phyloP scores from a whole-genome alignment of 2,888 invertebrate genomes.

The Plemyria rubiginata region DNA sequence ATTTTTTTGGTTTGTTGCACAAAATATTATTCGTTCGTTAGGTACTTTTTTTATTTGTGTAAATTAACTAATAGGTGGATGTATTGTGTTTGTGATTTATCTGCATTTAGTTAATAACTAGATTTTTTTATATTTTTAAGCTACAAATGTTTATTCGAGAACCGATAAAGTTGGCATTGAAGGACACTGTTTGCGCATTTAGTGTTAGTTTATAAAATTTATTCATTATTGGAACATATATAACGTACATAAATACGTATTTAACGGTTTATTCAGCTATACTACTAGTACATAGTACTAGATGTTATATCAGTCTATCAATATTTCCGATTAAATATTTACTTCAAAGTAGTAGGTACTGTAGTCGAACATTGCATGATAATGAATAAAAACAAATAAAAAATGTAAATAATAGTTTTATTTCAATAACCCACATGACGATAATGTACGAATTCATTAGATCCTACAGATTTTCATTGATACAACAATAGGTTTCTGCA shows the following conservation, averaged over 20 bases:
- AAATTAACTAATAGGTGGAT: neutral
- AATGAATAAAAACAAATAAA: slow-evolving; percentile 10
- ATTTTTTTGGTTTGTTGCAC: too few species aligned
- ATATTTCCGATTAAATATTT: slow-evolving; percentile 5
- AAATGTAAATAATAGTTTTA: slow-evolving; percentile 17
- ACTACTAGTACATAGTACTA: too few species aligned
- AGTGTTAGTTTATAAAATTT: slow-evolving; percentile 5
- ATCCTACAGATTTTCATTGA: too few species aligned
- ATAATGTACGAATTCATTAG: neutral
- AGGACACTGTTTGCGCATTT: slow-evolving; percentile 6
- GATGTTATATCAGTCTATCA: slow-evolving; percentile 4
- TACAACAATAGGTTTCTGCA: neutral
- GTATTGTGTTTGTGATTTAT: slow-evolving; percentile 19
- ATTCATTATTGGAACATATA: slow-evolving; percentile 9
- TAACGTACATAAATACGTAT: neutral
- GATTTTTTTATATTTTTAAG: slow-evolving; percentile 8
- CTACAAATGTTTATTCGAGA: slow-evolving; percentile 5
- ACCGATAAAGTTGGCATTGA: neutral
- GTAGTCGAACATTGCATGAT: slow-evolving; percentile 25
- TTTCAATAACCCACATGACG: neutral
- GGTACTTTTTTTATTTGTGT: too few species aligned
- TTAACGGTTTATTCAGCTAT: slow-evolving; percentile 8
- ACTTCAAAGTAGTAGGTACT: slow-evolving; percentile 13
- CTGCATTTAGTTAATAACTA: slow-evolving; percentile 24
- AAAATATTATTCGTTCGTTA: too few species aligned